Conservation (phyloP, 2,888 invertebrate genomes). For the Pachycephus smyrnensis region DNA sequence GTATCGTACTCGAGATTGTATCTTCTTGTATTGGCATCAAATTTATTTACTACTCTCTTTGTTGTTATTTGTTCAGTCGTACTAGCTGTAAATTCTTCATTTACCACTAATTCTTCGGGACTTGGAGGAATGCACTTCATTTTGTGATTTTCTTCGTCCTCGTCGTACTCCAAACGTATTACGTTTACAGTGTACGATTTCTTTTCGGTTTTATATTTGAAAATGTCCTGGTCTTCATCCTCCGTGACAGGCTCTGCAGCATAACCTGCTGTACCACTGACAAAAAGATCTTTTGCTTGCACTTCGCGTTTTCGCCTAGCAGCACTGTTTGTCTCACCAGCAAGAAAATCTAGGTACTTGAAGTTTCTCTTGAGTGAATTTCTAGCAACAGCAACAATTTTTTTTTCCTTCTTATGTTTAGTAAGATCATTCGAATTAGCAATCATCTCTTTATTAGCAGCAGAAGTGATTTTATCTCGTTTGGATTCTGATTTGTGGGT, state of each 20-base stretch:
- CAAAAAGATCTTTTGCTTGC: background rate
- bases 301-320: background rate
- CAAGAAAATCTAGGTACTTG: background rate
- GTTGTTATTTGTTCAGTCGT: background rate
- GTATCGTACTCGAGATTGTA: background rate
- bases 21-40: background rate
- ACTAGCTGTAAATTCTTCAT: slow-evolving; percentile 1
- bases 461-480: background rate
- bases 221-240: background rate
- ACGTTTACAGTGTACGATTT: slow-evolving; percentile 39
- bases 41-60: background rate
- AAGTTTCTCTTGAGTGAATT: background rate
- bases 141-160: slow-evolving; percentile 32
- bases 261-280: background rate
- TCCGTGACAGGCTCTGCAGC: background rate
- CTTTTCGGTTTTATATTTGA: background rate
- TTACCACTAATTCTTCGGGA: slow-evolving; percentile 23
- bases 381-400: background rate
- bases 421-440: background rate
- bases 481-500: background rate
- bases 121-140: slow-evolving; percentile 25
- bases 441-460: background rate
- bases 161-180: slow-evolving; percentile 35
- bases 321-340: background rate
- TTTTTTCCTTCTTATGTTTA: background rate